Percentiles rank a stretch among this genome's conserved stretches.
Conservation (phyloP, 2,888 invertebrate genomes). For the Meiosimyza decipiens region DNA sequence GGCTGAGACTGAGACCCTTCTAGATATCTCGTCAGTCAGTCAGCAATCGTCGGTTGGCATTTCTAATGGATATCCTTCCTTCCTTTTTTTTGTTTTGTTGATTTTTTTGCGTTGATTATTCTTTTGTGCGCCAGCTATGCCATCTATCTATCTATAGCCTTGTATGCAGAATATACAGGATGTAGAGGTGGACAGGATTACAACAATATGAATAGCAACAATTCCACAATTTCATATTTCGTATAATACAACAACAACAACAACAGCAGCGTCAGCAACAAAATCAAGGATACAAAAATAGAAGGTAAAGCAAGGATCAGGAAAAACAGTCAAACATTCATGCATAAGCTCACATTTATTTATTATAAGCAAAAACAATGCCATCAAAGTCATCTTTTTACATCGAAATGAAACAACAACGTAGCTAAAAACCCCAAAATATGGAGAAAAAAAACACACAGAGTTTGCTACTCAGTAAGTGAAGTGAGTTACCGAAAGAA, state of each 20-base stretch:
- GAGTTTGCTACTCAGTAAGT: neutral
- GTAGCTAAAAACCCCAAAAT: constrained; percentile 14
- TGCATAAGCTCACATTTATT: constrained; percentile 33
- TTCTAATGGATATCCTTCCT: constrained; percentile 51
- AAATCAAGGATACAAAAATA: neutral
- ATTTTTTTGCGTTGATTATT: constrained; percentile 47
- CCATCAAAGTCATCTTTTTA: constrained; percentile 33
- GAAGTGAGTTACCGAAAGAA: constrained; percentile 22
- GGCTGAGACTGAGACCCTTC: constrained; percentile 40
- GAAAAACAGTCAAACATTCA: constrained; percentile 29
- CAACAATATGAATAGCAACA: constrained; percentile 34
- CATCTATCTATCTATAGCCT: constrained; percentile 2
- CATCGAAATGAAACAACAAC: constrained; percentile 8
- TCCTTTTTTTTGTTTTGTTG: constrained; percentile 41
- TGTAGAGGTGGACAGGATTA: constrained; percentile 15
- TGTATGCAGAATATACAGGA: constrained; percentile 1
- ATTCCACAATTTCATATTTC: constrained; percentile 34
- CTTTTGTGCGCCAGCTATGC: constrained; percentile 40
- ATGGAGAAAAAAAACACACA: neutral
- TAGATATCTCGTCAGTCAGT: constrained; percentile 36
- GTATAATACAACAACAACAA: constrained; percentile 25
- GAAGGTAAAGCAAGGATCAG: neutral
- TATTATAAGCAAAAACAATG: constrained; percentile 38
- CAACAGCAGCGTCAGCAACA: neutral
- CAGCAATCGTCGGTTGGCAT: constrained; percentile 36